These are phyloP conservation scores for Mesocricetus auratus DNA, from an alignment of 2,113 vertebrate species.

Conservation along the genomic window DNA sequence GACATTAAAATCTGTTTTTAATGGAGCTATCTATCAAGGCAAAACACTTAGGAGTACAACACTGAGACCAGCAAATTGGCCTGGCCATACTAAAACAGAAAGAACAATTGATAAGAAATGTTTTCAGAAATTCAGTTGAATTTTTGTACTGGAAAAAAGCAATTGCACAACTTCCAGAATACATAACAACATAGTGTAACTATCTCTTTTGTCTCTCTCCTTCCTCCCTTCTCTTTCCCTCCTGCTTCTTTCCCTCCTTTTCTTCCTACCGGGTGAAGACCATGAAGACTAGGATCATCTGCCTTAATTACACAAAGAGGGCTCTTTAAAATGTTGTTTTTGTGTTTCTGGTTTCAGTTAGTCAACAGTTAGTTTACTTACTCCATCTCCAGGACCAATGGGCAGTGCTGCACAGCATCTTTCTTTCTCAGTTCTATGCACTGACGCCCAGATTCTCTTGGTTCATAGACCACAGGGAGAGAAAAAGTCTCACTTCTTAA, in stretches of 20 bases:
- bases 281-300: neutral
- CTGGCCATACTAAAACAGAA: neutral
- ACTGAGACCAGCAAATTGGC: neutral
- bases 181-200: neutral
- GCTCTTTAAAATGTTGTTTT: neutral
- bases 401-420: neutral
- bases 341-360: neutral
- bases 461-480: neutral
- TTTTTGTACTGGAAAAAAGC: slow-evolving; percentile 33
- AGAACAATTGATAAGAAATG: neutral
- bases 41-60: slow-evolving; percentile 39
- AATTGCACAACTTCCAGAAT: slow-evolving; percentile 2
- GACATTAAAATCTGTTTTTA: slow-evolving; percentile 18
- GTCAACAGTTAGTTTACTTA: neutral
- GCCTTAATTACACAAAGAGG: neutral
- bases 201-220: neutral
- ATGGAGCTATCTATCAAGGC: neutral
- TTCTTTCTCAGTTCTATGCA: neutral
- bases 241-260: neutral
- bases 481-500: neutral
- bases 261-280: neutral
- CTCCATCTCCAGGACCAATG: neutral
- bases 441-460: neutral
- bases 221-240: too few species aligned
- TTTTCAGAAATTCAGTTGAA: slow-evolving; percentile 25